A percentile compares a stretch with the other conserved stretches of the same genome.
phyloP scores from a whole-genome alignment of 2,888 invertebrate species.

The Selenia dentaria region DNA sequence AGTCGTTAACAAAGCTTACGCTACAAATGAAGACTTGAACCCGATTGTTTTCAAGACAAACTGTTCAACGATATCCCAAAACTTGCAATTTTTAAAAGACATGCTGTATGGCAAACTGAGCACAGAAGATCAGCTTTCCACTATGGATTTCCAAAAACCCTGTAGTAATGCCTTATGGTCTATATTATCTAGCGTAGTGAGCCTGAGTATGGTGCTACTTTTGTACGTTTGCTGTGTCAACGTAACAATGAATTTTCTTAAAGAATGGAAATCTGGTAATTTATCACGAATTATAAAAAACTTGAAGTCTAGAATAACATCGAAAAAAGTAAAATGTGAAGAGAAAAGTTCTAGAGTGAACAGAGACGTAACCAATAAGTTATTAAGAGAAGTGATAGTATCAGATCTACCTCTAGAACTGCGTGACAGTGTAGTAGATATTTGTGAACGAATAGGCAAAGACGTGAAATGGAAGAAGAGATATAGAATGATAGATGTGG shows the following conservation, averaged over 20 bases:
- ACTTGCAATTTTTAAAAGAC: conserved; percentile 57
- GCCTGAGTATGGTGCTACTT: conserved; percentile 45
- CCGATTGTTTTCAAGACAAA: conserved; percentile 50
- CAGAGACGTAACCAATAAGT: conserved; percentile 47
- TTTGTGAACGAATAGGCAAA: conserved; percentile 55
- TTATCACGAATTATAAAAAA: conserved; percentile 29
- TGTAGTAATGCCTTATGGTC: conserved; percentile 49
- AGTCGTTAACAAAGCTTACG: conserved; percentile 38
- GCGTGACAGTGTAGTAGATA: conserved; percentile 52
- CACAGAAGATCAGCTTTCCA: conserved; percentile 26
- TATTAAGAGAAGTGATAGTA: conserved; percentile 62
- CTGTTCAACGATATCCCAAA: conserved; percentile 67
- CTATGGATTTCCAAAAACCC: conserved; percentile 42
- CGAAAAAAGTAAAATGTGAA: conserved; percentile 7
- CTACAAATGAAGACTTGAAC: conserved; percentile 28
- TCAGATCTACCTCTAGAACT: conserved; percentile 62
- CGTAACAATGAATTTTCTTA: conserved; percentile 37
- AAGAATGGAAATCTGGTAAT: conserved; percentile 41
- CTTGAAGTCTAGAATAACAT: conserved; percentile 31
- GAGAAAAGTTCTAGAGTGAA: conserved; percentile 31
- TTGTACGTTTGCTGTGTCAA: conserved; percentile 46
- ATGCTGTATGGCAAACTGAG: conserved; percentile 56
- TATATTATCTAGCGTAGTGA: conserved; percentile 48
- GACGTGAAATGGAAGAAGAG: conserved; percentile 54
- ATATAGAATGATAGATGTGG: conserved; percentile 46